Percentiles rank a stretch among this genome's conserved stretches.
Conservation (phyloP, 2,888 invertebrate species). For the Dynastes maya region DNA sequence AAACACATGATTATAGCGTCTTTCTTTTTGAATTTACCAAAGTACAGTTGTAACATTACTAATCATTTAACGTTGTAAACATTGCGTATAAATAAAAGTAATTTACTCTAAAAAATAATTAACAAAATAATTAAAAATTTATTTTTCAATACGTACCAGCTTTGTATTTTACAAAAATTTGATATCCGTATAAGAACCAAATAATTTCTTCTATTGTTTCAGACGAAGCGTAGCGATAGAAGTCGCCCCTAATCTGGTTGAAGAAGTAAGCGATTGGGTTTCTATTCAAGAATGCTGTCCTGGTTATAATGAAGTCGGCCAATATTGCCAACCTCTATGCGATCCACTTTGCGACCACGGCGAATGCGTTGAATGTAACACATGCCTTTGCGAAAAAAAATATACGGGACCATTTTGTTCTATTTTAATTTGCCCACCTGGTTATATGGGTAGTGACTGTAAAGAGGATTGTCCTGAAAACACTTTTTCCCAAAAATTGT, state of each 20-base stretch:
- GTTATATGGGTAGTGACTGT: constrained; percentile 21
- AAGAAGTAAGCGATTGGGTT: background rate
- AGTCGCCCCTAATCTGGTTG: background rate
- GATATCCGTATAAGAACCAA: too few relatives aligned
- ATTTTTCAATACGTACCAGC: too few relatives aligned
- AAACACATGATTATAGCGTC: too few relatives aligned
- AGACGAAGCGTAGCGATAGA: background rate
- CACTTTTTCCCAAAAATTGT: too few relatives aligned
- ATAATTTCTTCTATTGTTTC: too few relatives aligned
- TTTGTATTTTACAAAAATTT: too few relatives aligned
- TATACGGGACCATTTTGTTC: constrained; percentile 93
- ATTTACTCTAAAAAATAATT: too few relatives aligned
- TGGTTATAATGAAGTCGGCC: constrained; percentile 82
- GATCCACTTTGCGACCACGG: constrained; percentile 86
- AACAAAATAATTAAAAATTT: too few relatives aligned
- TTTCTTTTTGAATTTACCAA: too few relatives aligned
- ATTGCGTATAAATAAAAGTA: too few relatives aligned
- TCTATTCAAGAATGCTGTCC: constrained; percentile 89
- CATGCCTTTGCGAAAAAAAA: constrained; percentile 88
- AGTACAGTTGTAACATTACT: too few relatives aligned
- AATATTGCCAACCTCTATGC: constrained; percentile 86
- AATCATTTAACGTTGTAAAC: too few relatives aligned
- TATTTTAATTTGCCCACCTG: constrained; percentile 68
- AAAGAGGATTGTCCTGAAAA: constrained; percentile 12
- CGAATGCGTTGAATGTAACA: constrained; percentile 86